Conservation (phyloP, 2,113 vertebrate genomes). For the Halcyon senegalensis region DNA sequence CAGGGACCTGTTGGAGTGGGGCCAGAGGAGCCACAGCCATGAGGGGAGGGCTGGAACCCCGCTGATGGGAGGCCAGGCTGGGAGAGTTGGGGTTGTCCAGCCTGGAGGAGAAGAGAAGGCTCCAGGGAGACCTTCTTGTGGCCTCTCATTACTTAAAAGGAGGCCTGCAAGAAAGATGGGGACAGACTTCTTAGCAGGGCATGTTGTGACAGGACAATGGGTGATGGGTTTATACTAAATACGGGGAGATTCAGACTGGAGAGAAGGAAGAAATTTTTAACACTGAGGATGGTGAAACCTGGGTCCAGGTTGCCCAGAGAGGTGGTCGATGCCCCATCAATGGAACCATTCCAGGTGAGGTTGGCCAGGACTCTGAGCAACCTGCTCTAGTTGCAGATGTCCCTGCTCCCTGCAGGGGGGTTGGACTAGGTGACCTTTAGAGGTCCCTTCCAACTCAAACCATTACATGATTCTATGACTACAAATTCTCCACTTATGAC, state of each 20-base stretch:
- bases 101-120: background rate
- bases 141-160: background rate
- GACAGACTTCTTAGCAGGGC: background rate
- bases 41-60: background rate
- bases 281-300: background rate
- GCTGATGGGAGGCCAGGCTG: background rate
- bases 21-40: background rate
- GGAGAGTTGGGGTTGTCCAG: background rate
- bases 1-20: background rate
- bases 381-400: background rate
- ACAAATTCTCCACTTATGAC: background rate
- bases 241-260: background rate
- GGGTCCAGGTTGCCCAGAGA: background rate
- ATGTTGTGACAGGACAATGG: background rate
- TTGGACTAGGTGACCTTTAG: background rate
- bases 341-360: background rate
- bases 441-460: background rate
- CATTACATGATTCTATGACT: background rate
- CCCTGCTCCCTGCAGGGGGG: background rate
- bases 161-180: background rate
- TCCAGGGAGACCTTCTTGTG: fast-evolving
- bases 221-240: background rate
- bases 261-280: background rate
- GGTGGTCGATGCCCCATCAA: background rate
- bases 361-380: background rate